A percentile compares a stretch with the other conserved stretches of the same genome.
These are phyloP conservation scores for Ginglymostoma cirratum DNA, from an alignment of 2,113 vertebrate species.

Conservation along the genomic window DNA sequence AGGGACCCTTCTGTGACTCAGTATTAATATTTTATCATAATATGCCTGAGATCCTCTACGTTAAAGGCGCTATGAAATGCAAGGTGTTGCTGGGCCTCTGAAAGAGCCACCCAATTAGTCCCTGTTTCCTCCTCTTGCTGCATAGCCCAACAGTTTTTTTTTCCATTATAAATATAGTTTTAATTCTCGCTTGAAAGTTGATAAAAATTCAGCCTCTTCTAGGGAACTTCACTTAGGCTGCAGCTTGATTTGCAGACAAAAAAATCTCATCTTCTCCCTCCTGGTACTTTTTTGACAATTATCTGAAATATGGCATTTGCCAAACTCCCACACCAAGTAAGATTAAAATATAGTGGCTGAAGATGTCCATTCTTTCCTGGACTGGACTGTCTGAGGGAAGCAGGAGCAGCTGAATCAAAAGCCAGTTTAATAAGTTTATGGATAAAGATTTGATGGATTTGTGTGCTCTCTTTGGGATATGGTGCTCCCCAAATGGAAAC, in stretches of 20 bases:
- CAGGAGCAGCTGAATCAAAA: not conserved
- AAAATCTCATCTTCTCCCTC: not conserved
- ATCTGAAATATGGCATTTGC: not conserved
- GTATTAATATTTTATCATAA: not conserved
- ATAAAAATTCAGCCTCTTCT: no score
- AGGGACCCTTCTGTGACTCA: not conserved
- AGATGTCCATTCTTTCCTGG: not conserved
- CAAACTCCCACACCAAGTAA: not conserved
- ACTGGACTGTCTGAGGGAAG: not conserved
- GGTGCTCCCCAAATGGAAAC: not conserved
- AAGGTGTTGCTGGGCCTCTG: not conserved
- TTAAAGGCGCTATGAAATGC: not conserved
- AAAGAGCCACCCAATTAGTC: not conserved
- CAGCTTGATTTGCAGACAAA: not conserved
- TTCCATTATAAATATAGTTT: not conserved
- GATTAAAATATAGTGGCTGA: not conserved
- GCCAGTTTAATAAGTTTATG: not conserved
- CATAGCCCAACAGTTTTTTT: not conserved
- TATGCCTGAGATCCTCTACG: not conserved
- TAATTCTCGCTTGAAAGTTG: not conserved
- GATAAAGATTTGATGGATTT: not conserved
- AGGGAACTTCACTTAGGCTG: no score
- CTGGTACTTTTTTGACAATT: not conserved
- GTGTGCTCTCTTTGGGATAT: not conserved
- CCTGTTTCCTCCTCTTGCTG: not conserved